Conservation (phyloP, 1,140 invertebrate genomes). For the Monochamus saltuarius region DNA sequence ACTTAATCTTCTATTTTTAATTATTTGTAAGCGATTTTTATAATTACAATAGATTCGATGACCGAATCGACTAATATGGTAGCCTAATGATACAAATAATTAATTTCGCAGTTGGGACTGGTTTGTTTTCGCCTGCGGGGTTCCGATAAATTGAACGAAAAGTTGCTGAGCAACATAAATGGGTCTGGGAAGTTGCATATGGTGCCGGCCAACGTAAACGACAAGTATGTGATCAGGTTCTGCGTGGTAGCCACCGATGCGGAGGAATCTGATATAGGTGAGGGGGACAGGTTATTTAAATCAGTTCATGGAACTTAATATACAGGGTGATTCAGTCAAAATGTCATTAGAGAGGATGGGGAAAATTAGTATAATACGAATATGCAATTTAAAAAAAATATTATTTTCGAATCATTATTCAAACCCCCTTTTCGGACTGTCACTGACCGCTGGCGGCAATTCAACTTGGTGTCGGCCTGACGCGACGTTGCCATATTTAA, state of each 20-base stretch:
- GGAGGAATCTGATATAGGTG: conserved; percentile 83
- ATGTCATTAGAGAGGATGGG: too few species aligned
- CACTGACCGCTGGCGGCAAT: too few species aligned
- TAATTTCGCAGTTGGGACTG: conserved; percentile 67
- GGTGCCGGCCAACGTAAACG: conserved; percentile 91
- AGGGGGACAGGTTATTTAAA: conserved; percentile 31
- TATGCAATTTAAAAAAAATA: too few species aligned
- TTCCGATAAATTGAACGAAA: conserved; percentile 89
- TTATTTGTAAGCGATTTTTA: neutral
- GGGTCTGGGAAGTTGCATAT: conserved; percentile 96
- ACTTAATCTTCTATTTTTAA: neutral
- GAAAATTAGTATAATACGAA: too few species aligned
- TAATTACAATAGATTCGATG: neutral
- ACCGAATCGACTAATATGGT: neutral
- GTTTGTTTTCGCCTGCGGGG: conserved; percentile 86
- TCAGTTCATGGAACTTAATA: neutral
- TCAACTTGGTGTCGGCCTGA: too few species aligned
- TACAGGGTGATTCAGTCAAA: too few species aligned
- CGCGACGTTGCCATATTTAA: too few species aligned
- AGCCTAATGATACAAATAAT: neutral
- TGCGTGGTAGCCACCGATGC: conserved; percentile 93
- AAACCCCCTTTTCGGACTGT: too few species aligned
- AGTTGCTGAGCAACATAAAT: conserved; percentile 91
- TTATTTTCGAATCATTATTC: too few species aligned
- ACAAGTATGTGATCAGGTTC: conserved; percentile 91